Evolutionary conservation across 2,113 vertebrate genomes (phyloP).

Genomic region (Atractosteus spatula): DNA sequence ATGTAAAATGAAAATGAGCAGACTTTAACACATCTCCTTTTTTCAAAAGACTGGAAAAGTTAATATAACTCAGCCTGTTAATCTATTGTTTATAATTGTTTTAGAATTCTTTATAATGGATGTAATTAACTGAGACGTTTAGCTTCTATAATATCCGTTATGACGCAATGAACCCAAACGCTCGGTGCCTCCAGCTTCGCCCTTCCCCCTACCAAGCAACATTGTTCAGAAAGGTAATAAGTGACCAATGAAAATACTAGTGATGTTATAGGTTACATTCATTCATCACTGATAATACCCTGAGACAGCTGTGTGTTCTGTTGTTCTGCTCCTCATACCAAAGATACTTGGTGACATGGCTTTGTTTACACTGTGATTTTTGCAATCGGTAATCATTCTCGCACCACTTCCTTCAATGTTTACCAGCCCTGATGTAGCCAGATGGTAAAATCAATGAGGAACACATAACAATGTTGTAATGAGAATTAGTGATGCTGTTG

Average conservation of each 20-base stretch:
- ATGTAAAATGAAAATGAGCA: no score
- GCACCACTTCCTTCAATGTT: constrained; percentile 58
- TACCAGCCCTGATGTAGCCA: constrained; percentile 55
- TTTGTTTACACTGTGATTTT: constrained; percentile 55
- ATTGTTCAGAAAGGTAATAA: constrained; percentile 17
- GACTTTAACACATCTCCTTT: no score
- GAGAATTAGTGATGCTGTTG: constrained; percentile 53
- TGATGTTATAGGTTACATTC: constrained; percentile 56
- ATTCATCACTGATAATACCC: constrained; percentile 53
- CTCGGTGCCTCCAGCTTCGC: background rate
- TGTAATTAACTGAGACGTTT: background rate
- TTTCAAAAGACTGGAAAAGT: no score
- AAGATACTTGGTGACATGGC: constrained; percentile 50
- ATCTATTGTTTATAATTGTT: background rate
- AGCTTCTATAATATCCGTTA: background rate
- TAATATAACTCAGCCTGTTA: background rate
- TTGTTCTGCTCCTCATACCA: constrained; percentile 58
- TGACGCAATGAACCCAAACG: background rate
- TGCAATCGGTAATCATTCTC: constrained; percentile 54
- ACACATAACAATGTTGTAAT: constrained; percentile 62
- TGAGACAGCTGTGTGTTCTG: constrained; percentile 53
- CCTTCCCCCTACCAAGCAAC: background rate
- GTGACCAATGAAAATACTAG: constrained; percentile 6
- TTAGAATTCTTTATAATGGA: no score
- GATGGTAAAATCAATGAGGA: constrained; percentile 68